Evolutionary conservation across 2,113 vertebrate genomes (phyloP).

Genomic region (Tupaia tana): DNA sequence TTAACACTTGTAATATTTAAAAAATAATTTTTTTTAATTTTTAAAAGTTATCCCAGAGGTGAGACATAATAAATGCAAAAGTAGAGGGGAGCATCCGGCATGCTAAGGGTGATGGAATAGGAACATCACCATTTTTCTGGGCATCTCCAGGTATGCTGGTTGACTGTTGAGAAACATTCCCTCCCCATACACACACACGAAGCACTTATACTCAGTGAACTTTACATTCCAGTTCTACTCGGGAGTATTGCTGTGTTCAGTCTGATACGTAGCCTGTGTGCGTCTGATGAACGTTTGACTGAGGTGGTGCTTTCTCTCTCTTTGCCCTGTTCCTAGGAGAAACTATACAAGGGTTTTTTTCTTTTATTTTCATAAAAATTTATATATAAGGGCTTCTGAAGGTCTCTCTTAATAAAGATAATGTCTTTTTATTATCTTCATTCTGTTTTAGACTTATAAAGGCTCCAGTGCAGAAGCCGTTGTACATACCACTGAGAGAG

Average conservation of each 20-base stretch:
- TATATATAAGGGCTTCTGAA: neutral
- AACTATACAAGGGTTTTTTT: neutral
- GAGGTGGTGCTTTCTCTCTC: neutral
- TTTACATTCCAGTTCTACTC: neutral
- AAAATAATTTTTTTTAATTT: no score
- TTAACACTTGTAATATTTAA: no score
- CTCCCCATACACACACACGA: neutral
- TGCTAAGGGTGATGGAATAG: neutral
- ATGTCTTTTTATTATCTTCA: neutral
- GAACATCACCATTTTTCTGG: neutral
- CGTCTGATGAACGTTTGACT: neutral
- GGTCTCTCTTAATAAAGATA: slow-evolving; percentile 17
- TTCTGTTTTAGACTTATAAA: neutral
- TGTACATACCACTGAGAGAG: neutral
- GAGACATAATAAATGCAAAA: neutral
- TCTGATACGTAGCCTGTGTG: neutral
- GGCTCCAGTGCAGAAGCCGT: neutral
- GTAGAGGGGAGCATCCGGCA: neutral
- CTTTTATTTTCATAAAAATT: slow-evolving; percentile 36
- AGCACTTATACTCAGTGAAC: neutral
- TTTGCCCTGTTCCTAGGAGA: neutral
- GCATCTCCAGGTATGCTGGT: neutral
- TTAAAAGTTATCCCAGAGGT: neutral
- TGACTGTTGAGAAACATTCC: no score
- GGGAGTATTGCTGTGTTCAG: neutral